Conservation (phyloP, 2,113 vertebrate species). For the Cinclus mexicanus region DNA sequence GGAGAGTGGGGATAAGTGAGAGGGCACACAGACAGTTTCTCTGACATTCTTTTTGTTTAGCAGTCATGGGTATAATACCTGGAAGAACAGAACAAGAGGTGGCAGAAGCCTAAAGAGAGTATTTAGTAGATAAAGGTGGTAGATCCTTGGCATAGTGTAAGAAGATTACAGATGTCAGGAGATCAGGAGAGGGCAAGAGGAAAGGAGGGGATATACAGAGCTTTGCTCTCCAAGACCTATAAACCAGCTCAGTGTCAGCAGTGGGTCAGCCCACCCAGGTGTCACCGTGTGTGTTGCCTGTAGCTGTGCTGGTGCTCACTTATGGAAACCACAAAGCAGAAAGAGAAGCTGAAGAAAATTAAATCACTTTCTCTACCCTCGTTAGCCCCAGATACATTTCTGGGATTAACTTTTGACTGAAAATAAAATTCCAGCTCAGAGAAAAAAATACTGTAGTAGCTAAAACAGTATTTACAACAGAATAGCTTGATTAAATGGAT, state of each 20-base stretch:
- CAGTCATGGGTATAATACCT: neutral
- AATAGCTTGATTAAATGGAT: slow-evolving; percentile 19
- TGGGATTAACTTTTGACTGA: neutral
- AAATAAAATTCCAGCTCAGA: neutral
- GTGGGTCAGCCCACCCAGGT: neutral
- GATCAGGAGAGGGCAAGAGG: neutral
- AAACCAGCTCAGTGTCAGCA: neutral
- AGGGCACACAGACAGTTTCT: neutral
- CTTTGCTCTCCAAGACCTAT: neutral
- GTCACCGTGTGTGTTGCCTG: fast-evolving
- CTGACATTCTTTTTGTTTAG: neutral
- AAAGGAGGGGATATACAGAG: neutral
- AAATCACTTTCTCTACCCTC: neutral
- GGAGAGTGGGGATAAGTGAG: neutral
- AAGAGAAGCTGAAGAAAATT: neutral
- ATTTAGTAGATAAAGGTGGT: neutral
- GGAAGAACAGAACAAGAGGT: neutral
- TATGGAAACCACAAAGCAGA: neutral
- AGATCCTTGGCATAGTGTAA: neutral
- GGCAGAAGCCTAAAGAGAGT: neutral
- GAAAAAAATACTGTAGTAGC: neutral
- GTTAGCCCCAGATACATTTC: neutral
- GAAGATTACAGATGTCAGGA: slow-evolving; percentile 16
- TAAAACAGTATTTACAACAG: neutral
- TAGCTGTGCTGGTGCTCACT: neutral